Percentiles rank a stretch among this genome's conserved stretches.
These are phyloP conservation scores for Riparia riparia DNA, from an alignment of 2,113 vertebrate genomes.

Conservation along the genomic window DNA sequence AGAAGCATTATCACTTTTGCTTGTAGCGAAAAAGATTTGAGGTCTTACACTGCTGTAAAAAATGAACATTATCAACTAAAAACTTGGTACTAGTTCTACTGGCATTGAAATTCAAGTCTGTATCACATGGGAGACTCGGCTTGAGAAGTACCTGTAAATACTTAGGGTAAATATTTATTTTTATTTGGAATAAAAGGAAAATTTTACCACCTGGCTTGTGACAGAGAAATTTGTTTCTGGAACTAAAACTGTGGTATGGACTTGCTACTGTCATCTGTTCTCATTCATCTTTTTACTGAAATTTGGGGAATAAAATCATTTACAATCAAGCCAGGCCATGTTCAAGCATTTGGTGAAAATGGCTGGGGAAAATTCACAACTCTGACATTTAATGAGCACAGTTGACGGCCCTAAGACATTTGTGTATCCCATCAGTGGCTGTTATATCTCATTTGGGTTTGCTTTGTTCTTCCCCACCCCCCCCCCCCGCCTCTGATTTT, in stretches of 20 bases:
- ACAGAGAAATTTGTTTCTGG: not conserved
- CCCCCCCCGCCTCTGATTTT: not conserved
- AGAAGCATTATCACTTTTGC: not conserved
- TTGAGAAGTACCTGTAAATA: not conserved
- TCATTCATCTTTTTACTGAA: not conserved
- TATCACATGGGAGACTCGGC: not conserved
- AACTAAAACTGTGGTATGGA: not conserved
- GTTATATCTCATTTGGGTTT: not conserved
- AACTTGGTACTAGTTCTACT: not conserved
- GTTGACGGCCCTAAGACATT: not conserved
- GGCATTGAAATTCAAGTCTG: not conserved
- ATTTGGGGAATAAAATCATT: not conserved
- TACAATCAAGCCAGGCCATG: not conserved
- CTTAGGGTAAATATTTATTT: not conserved
- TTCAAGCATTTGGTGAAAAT: not conserved
- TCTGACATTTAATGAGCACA: slow-evolving; percentile 17
- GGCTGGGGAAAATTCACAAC: not conserved
- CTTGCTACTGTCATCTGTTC: not conserved
- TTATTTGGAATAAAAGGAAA: not conserved
- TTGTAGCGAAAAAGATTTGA: not conserved
- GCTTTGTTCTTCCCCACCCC: not conserved
- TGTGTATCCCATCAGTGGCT: not conserved
- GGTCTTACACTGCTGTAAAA: not conserved
- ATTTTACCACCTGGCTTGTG: not conserved
- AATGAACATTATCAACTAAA: not conserved